Evolutionary conservation across 2,888 invertebrate genomes (phyloP).

Genomic region (Drosophila crucigera): DNA sequence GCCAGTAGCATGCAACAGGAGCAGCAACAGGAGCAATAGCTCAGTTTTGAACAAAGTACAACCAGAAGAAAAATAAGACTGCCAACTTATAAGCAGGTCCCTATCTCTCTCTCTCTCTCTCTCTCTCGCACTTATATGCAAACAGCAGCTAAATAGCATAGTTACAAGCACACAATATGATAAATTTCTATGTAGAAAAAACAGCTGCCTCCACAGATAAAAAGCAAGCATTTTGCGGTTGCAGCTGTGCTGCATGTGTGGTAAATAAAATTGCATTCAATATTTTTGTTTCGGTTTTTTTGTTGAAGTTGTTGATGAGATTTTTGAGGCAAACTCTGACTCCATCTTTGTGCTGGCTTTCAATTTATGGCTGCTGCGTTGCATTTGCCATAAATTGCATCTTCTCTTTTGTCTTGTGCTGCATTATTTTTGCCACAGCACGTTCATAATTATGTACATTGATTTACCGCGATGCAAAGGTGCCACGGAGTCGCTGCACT

Average conservation of each 20-base stretch:
- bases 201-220: not conserved
- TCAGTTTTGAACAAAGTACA: conserved; percentile 37
- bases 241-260: conserved; percentile 42
- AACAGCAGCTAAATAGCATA: conserved; percentile 74
- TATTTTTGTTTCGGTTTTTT: conserved; percentile 62
- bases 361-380: conserved; percentile 67
- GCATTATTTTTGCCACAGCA: conserved; percentile 40
- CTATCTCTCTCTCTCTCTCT: not conserved
- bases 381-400: conserved; percentile 64
- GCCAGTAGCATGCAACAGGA: conserved; percentile 15
- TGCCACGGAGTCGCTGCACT: not conserved
- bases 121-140: conserved; percentile 41
- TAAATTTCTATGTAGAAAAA: conserved; percentile 60
- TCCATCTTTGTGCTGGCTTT: conserved; percentile 54
- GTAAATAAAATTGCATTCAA: conserved; percentile 77
- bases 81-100: conserved; percentile 44
- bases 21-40: conserved; percentile 28
- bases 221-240: conserved; percentile 39
- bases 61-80: conserved; percentile 31
- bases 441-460: conserved; percentile 61
- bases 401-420: conserved; percentile 20
- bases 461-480: conserved; percentile 23
- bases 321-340: conserved; percentile 40
- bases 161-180: conserved; percentile 64
- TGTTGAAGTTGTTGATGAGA: conserved; percentile 63